phyloP scores from a whole-genome alignment of 1,140 invertebrate species.

The Drosophila gunungcola region DNA sequence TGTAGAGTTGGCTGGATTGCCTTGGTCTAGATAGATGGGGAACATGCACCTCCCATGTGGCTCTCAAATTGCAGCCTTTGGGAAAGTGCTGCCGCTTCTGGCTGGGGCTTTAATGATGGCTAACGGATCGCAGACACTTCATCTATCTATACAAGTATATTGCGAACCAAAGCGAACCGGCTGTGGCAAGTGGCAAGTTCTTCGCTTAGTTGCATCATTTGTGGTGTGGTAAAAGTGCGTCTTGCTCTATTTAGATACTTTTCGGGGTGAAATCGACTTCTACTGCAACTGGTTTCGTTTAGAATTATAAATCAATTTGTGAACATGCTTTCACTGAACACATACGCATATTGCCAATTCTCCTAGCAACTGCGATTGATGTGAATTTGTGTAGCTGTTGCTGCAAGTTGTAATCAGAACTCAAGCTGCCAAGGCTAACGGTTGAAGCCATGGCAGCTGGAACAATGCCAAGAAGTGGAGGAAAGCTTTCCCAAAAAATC shows the following conservation, averaged over 20 bases:
- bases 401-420: constrained; percentile 32
- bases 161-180: constrained; percentile 41
- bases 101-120: constrained; percentile 32
- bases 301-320: constrained; percentile 56
- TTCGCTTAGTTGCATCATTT: constrained; percentile 57
- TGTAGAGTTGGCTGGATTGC: constrained; percentile 29
- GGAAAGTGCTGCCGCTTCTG: constrained; percentile 48
- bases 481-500: constrained; percentile 47
- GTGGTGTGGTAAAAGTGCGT: constrained; percentile 68
- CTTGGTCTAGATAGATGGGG: constrained; percentile 38
- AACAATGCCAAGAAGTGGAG: constrained; percentile 36
- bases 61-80: constrained; percentile 53
- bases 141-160: constrained; percentile 6
- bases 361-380: constrained; percentile 5
- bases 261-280: constrained; percentile 45
- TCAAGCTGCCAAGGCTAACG: constrained; percentile 37
- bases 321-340: constrained; percentile 65
- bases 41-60: constrained; percentile 46
- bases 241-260: constrained; percentile 53
- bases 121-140: constrained; percentile 34
- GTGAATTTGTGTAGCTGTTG: background rate
- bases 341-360: constrained; percentile 32
- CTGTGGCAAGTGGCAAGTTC: constrained; percentile 33
- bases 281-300: constrained; percentile 46
- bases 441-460: constrained; percentile 29